phyloP scores from a whole-genome alignment of 2,888 invertebrate species.

The Morpho achilles region DNA sequence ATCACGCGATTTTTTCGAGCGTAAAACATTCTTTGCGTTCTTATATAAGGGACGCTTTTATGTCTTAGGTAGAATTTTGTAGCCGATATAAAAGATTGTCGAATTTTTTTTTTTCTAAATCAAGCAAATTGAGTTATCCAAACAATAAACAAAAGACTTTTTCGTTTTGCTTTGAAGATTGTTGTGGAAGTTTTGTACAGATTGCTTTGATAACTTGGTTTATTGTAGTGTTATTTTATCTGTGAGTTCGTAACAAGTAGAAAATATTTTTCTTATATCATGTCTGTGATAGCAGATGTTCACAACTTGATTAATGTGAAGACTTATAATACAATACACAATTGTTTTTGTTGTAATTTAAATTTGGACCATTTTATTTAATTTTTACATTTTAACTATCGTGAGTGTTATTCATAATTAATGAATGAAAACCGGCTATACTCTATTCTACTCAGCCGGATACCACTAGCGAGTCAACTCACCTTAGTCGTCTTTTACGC shows the following conservation, averaged over 20 bases:
- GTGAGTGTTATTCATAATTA: no score
- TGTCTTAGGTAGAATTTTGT: constrained; percentile 23
- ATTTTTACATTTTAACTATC: no score
- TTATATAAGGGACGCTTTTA: constrained; percentile 25
- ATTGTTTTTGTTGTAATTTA: no score
- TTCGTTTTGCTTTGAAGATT: constrained; percentile 3
- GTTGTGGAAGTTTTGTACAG: not conserved
- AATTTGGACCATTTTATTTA: no score
- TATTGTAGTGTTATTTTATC: not conserved
- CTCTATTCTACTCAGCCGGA: no score
- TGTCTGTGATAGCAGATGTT: no score
- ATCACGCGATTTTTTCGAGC: constrained; percentile 31
- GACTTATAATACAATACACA: no score
- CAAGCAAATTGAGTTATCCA: constrained; percentile 11
- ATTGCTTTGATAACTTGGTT: constrained; percentile 1
- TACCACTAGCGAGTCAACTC: no score
- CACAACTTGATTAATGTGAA: no score
- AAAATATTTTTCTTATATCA: not conserved
- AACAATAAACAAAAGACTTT: constrained; percentile 1
- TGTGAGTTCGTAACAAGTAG: not conserved
- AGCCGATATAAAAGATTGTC: constrained; percentile 22
- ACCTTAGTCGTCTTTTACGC: no score
- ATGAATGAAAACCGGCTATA: no score
- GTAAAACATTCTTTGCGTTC: constrained; percentile 28
- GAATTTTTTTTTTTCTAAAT: constrained; percentile 14